Base-by-base conservation (phyloP, 2,888 invertebrate genomes). In the Anoplius nigerrimus region DNA sequence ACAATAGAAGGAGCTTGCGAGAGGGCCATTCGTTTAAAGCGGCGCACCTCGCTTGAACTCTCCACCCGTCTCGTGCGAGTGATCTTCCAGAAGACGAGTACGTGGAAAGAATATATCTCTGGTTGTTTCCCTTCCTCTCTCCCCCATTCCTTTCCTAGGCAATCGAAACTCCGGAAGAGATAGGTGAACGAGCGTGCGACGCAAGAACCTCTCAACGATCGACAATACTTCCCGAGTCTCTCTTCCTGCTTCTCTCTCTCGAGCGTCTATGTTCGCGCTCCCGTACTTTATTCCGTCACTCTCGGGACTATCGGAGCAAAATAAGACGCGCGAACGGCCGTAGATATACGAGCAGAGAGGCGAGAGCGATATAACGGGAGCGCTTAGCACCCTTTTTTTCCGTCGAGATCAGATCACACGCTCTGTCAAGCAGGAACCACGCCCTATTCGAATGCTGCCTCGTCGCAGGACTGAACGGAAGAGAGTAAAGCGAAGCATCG, bases 401-500 rank as follows among this genome's bases (percentile, higher is more conserved):
- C n/a, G 13, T 18, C 24, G 16, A 27, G 18, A 57, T 71, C 65
- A 67, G 65, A 72, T 69, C 66, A 69, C 75, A 67, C 69, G 72
- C 67, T 69, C 69, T 66, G 66, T 61, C 67, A 65, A 66, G 58
- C 46, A 60, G 21, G 56, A 62, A 53, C 78, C 78, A 78, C 78
- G 79, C 78, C 78, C 78, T 55, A 54, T 61, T 60, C 58, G 20
- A 8, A 3, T 48, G 18, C 18, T 18, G n/a, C n/a, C n/a, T 48
- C 48, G 48, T 48, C 16, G 48, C n/a, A 18, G 18, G 48, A 18
- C 13, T 18, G 48, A 48, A 4, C n/a, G 48, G 48, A 48, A 48
- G 48, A 48, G 48, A 4, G 42, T 42, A 27, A 34, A 34, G n/a
- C 48, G 48, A 48, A n/a, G 48, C 18, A 16, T 48, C 16, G 18